Base-by-base conservation (phyloP, 2,113 vertebrate species). In the Grammomys surdaster region DNA sequence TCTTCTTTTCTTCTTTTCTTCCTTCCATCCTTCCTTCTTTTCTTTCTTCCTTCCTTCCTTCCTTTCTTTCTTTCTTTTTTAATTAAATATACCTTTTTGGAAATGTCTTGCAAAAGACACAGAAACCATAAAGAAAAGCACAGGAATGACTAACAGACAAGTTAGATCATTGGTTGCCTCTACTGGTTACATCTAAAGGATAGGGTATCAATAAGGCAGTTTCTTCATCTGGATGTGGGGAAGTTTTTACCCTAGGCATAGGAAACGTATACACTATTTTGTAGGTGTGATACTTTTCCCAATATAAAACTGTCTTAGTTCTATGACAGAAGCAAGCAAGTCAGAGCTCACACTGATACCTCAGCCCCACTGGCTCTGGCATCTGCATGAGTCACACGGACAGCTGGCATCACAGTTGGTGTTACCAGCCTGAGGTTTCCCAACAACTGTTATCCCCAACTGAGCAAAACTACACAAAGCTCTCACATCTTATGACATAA, bases 341-440 rank as follows among this genome's bases (percentile, higher is more conserved):
- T 80, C 63, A 63, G 51, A 84, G 46, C 46, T 84, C 76, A 73
- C 36, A 10, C 69, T 90, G 81, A 84, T 24, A 93, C 75, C 63
- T 92, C 54, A 65, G 75, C 16, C 56, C 88, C 17, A 9, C 16
- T 77, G 33, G 67, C 63, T 36, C 75, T 12, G 89, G 70, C 76
- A 90, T 93, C 8, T 81, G 40, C 9, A 54, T 78, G 76, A 94
- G 91, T 90, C 94, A 96, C 80, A 84, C 3, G 2, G 80, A 84
- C 73, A 89, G 89, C 63, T 88, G 95, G 63, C 14, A 7, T 78
- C 28, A 78, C 75, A 97, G 84, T 75, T 95, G 85, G 85, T 72
- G 54, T 65, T 81, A 22, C 67, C 73, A 96, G 89, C 48, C 81
- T 95, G 33, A 10, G 67, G 40, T 95, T 90, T 70, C 93, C 86